Base-by-base conservation (phyloP, 2,888 invertebrate species). In the Epinotia brunnichana region DNA sequence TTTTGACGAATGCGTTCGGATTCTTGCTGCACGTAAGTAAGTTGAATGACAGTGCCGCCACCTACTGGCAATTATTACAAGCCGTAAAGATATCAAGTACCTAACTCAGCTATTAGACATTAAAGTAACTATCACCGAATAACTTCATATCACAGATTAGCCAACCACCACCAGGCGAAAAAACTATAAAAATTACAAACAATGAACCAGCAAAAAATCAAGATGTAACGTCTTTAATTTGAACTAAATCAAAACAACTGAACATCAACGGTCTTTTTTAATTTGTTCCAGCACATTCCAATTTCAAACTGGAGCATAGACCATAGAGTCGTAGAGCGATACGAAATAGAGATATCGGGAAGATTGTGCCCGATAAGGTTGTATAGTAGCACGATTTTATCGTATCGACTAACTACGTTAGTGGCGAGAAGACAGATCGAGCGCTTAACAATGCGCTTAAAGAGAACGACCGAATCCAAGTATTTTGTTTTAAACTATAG, bases 351-450 rank as follows among this genome's bases (percentile, higher is more conserved):
- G 85, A 86, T 85, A 86, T 85, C 81, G 77, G 78, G 74, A 76
- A 81, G 87, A 89, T 90, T 77, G 83, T 85, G 82, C 72, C 79
- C 75, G 76, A 76, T 86, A 87, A 88, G 85, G 82, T 75, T 78
- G 75, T 76, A 77, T 81, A 81, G 84, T 84, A 84, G 85, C 83
- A 77, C 78, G 87, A 87, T 87, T 82, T 86, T 88, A 88, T 89
- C 88, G 80, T 85, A 83, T 77, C 81, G 80, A 82, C 77, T 74
- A 76, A 74, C 70, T 56, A 67, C 56, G 74, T 63, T 60, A 71
- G 53, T 73, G 67, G 72, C 76, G 64, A 73, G 76, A 84, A 86
- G 86, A 88, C 85, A 81, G 85, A 87, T 87, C 82, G 78, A 75
- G 76, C 21, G 39, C 53, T 62, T 62, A 72, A 68, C 72, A 62